phyloP scores from a whole-genome alignment of 2,113 vertebrate genomes.

The Hirundichthys speculiger region DNA sequence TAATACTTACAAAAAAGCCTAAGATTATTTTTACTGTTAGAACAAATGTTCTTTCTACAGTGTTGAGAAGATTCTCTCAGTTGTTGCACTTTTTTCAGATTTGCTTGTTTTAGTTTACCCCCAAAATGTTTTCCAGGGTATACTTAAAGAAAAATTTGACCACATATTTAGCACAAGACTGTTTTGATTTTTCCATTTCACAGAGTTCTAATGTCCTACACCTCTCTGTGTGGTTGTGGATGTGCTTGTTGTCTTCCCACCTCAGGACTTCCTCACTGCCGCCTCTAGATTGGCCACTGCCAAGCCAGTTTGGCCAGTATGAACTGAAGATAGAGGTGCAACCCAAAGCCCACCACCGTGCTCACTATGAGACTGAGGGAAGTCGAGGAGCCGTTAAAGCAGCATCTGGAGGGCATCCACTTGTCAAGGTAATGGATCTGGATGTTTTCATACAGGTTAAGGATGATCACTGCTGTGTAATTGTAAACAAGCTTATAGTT shows the following conservation, averaged over 20 bases:
- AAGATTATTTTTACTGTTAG: not conserved
- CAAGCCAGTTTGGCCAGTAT: slow-evolving; percentile 92
- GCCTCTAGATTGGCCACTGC: slow-evolving; percentile 96
- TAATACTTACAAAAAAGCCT: no score
- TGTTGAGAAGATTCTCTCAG: not conserved
- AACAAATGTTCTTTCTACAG: not conserved
- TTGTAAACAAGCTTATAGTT: not conserved
- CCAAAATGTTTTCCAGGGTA: not conserved
- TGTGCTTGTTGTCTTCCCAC: slow-evolving; percentile 66
- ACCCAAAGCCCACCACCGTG: slow-evolving; percentile 98
- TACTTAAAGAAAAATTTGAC: not conserved
- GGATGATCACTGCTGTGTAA: not conserved
- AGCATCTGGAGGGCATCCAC: slow-evolving; percentile 91
- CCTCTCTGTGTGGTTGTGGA: slow-evolving; percentile 25
- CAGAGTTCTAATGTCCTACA: slow-evolving; percentile 14
- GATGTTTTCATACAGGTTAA: no score
- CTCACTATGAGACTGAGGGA: slow-evolving; percentile 98
- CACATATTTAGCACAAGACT: slow-evolving; percentile 4
- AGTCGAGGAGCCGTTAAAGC: slow-evolving; percentile 98
- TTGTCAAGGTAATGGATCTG: slow-evolving; percentile 90
- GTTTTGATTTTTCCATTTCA: slow-evolving; percentile 1
- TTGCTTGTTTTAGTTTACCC: not conserved
- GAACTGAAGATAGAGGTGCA: slow-evolving; percentile 98
- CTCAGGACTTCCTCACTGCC: slow-evolving; percentile 95
- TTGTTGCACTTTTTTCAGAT: slow-evolving; percentile 10